Percentiles rank a stretch among this genome's conserved stretches.
Conservation (phyloP, 2,888 invertebrate genomes). For the Euclidia mi region DNA sequence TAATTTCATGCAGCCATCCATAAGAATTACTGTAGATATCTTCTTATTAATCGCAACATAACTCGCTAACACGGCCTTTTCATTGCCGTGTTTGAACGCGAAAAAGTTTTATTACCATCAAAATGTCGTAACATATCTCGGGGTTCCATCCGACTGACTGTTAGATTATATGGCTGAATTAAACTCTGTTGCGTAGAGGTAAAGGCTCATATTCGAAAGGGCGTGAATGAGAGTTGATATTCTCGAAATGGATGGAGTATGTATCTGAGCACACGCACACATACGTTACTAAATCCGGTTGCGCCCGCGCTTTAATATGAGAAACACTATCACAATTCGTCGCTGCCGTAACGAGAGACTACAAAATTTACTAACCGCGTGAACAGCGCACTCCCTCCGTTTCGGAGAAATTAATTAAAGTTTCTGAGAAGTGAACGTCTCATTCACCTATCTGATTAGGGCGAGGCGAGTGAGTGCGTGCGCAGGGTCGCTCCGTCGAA, state of each 20-base stretch:
- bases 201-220: conserved; percentile 58
- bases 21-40: conserved; percentile 47
- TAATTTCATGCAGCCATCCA: conserved; percentile 44
- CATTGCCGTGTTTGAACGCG: conserved; percentile 61
- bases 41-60: conserved; percentile 57
- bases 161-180: conserved; percentile 51
- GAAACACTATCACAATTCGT: conserved; percentile 72
- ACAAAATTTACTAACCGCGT: conserved; percentile 74
- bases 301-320: conserved; percentile 62
- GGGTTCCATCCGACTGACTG: conserved; percentile 51
- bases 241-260: conserved; percentile 59
- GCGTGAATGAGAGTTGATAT: conserved; percentile 45
- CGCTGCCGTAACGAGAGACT: conserved; percentile 71
- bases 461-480: conserved; percentile 48
- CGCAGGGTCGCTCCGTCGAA: conserved; percentile 42
- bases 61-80: conserved; percentile 61
- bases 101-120: conserved; percentile 63
- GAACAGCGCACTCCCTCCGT: conserved; percentile 67
- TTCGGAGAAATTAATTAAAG: conserved; percentile 84
- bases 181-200: conserved; percentile 52
- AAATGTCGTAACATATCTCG: conserved; percentile 58
- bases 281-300: conserved; percentile 69
- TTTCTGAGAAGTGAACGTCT: conserved; percentile 78
- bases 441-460: conserved; percentile 78
- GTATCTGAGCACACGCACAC: conserved; percentile 62